Conservation (phyloP, 2,888 invertebrate genomes). For the Cephalotes varians region DNA sequence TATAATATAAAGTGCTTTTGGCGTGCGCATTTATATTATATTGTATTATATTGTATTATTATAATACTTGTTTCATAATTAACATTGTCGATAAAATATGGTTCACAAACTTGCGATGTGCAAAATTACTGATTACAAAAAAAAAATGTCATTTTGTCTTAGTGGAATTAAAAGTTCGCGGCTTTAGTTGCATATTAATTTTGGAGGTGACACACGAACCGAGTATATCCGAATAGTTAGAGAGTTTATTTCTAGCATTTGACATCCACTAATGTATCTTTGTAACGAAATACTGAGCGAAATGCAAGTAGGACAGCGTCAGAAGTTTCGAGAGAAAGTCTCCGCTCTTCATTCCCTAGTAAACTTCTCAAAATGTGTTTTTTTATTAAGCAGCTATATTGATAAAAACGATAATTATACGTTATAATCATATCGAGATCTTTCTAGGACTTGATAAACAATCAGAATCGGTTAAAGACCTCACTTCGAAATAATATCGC, state of each 20-base stretch:
- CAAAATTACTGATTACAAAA: background rate
- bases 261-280: conserved; percentile 37
- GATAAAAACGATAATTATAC: background rate
- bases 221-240: conserved; percentile 22
- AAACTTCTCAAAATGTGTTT: background rate
- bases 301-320: conserved; percentile 29
- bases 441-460: background rate
- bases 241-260: conserved; percentile 46
- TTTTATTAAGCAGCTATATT: background rate
- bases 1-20: background rate
- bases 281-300: conserved; percentile 34
- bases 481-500: background rate
- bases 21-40: background rate
- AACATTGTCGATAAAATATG: background rate
- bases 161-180: conserved; percentile 10
- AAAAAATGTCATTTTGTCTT: background rate
- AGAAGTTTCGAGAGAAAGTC: conserved; percentile 42
- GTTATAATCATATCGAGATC: background rate
- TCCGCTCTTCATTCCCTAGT: background rate
- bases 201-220: conserved; percentile 5
- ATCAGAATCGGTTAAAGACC: background rate
- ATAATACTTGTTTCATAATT: background rate
- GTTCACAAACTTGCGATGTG: background rate
- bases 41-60: too few relatives aligned
- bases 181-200: conserved; percentile 24